Percentiles rank a stretch among this genome's conserved stretches.
Evolutionary conservation across 2,113 vertebrate genomes (phyloP).

Genomic region (Microcebus tavaratra): DNA sequence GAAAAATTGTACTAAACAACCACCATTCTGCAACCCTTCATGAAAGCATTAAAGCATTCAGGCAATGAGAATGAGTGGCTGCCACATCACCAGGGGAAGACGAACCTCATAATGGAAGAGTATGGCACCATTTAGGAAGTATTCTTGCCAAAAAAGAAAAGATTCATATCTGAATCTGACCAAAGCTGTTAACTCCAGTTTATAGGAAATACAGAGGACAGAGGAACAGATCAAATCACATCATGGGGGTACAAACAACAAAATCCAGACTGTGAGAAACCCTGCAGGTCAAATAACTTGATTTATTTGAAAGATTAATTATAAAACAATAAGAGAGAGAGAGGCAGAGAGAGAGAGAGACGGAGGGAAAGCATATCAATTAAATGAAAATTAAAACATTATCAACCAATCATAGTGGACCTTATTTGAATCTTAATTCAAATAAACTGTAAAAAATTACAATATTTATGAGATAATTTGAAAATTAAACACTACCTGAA

Average conservation of each 20-base stretch:
- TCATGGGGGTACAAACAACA: background rate
- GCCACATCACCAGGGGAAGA: background rate
- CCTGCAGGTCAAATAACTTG: background rate
- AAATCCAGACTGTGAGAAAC: background rate
- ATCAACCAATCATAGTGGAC: background rate
- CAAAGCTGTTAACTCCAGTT: background rate
- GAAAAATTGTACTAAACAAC: background rate
- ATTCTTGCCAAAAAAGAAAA: background rate
- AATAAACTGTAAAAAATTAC: constrained; percentile 2
- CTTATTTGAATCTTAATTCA: constrained; percentile 21
- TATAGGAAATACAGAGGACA: background rate
- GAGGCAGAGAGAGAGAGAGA: background rate
- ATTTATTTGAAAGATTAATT: background rate
- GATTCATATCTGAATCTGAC: background rate
- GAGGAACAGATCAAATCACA: background rate
- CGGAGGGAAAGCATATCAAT: background rate
- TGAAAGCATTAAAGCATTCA: background rate
- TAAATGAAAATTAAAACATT: constrained; percentile 39
- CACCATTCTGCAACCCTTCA: background rate
- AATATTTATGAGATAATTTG: background rate
- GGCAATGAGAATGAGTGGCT: background rate
- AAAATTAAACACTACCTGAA: constrained; percentile 34
- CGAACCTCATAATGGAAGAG: background rate
- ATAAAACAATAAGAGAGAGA: background rate
- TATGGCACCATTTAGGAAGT: background rate